A percentile compares a stretch with the other conserved stretches of the same genome.
Conservation (phyloP, 2,888 invertebrate species). For the Anthrax anthrax region DNA sequence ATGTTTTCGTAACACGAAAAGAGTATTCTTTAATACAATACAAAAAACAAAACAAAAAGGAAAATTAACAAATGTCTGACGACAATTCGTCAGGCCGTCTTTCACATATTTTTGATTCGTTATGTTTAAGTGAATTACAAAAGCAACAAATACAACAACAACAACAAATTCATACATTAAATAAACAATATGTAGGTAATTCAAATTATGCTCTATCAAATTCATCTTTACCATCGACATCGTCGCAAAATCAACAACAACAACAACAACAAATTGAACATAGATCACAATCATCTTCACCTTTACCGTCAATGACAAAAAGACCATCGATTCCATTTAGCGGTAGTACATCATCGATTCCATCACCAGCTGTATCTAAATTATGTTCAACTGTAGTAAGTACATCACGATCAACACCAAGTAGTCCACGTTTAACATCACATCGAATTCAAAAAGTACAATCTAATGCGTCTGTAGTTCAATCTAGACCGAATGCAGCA, state of each 20-base stretch:
- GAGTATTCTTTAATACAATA: too few species aligned
- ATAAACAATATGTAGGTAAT: constrained; percentile 7
- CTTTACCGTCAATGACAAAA: constrained; percentile 28
- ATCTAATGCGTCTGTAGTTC: constrained; percentile 31
- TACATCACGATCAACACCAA: constrained; percentile 47
- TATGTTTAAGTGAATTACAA: constrained; percentile 55
- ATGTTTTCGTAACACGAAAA: too few species aligned
- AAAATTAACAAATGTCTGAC: constrained; percentile 41
- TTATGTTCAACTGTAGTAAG: not conserved
- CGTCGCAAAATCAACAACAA: constrained; percentile 19
- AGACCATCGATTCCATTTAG: constrained; percentile 20
- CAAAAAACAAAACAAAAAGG: too few species aligned
- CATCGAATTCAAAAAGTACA: constrained; percentile 35
- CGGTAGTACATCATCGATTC: not conserved
- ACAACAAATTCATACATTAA: constrained; percentile 2
- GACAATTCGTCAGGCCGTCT: constrained; percentile 54
- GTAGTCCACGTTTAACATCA: constrained; percentile 56
- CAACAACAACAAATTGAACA: constrained; percentile 10
- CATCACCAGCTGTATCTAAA: constrained; percentile 1
- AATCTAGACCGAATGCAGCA: constrained; percentile 22
- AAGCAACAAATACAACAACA: constrained; percentile 27
- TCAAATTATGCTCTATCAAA: constrained; percentile 3
- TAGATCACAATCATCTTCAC: constrained; percentile 6
- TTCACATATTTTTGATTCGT: constrained; percentile 71
- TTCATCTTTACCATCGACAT: constrained; percentile 21